Evolutionary conservation across 2,113 vertebrate species (phyloP), one percentile per base, ranked within the genome.

Genomic region (Nettapus auritus): DNA sequence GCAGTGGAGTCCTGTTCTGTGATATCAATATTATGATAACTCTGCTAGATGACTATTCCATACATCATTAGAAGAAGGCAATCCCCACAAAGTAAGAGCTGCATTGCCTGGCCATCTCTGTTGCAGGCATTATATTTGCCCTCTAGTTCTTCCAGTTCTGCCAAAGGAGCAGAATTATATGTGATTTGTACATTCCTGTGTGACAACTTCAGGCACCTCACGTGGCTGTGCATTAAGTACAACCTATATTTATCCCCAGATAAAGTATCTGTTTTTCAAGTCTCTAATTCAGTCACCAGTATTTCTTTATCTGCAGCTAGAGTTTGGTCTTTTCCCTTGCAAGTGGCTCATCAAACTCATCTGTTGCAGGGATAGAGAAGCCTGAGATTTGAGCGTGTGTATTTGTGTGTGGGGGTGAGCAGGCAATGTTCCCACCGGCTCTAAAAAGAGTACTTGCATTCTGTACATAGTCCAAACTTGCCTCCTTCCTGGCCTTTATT

Each of bases 401-500:
- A 28, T 81, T 86, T 83, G 33, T 74, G 68, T 67, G 73, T 29
- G 79, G 3, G 93, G 11, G 40, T 86, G 55, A 85, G 25, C 62
- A 84, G 69, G 66, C 60, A 82, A 81, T 92, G 40, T 64, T 94
- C 90, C 92, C 12, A 19, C 53, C 20, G 3, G 34, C 62, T 89
- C 67, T 64, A 46, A 94, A 86, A 40, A 86, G 40, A 87, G n/a
- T 36, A 34, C 74, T 95, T 66, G 76, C 76, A 92, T 68, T 66
- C 34, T 92, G 73, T 81, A 81, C 21, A 15, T 79, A 84, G 83
- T 89, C 92, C 90, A 92, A 82, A 94, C 86, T 90, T 89, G 80
- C 69, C 93, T 97, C 66, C 92, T 96, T 96, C 92, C 96, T 93
- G 92, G 92, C 73, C 70, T 95, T 97, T 95, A 92, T 92, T 94